These are phyloP conservation scores for Octopus sinensis DNA, from an alignment of 1,140 invertebrate genomes.

Conservation along the genomic window DNA sequence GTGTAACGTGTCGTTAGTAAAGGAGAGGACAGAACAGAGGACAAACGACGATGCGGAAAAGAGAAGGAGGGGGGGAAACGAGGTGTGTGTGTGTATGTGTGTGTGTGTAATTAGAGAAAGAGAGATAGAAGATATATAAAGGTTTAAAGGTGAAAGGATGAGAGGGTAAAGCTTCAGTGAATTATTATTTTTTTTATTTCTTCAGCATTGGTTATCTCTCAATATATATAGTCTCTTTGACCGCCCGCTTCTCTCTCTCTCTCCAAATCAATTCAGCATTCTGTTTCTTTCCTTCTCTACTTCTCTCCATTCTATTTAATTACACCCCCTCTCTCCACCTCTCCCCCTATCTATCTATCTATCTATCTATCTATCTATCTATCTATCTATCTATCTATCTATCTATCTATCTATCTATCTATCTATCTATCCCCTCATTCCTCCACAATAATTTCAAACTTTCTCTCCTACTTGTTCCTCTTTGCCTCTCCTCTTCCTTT, in stretches of 20 bases:
- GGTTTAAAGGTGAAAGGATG: background rate
- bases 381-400: background rate
- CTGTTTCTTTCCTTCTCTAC: background rate
- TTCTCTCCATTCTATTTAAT: background rate
- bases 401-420: background rate
- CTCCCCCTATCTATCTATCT: background rate
- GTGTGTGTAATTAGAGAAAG: background rate
- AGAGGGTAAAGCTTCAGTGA: background rate
- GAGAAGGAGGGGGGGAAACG: background rate
- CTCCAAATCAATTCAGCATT: background rate
- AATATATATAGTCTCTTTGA: background rate
- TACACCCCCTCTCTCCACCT: background rate
- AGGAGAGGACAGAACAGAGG: too few relatives aligned
- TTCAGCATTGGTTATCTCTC: background rate
- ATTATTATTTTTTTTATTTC: background rate
- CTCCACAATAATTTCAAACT: too few relatives aligned
- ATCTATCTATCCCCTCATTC: background rate
- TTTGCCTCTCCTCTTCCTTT: too few relatives aligned
- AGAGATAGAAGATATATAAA: background rate
- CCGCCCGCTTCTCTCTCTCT: background rate
- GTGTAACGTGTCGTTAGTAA: too few relatives aligned
- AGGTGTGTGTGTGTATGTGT: too few relatives aligned
- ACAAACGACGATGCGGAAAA: background rate
- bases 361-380: conserved; percentile 3
- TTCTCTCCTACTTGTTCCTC: too few relatives aligned